Conservation (phyloP, 2,113 vertebrate genomes). For the Baryphthengus martii region DNA sequence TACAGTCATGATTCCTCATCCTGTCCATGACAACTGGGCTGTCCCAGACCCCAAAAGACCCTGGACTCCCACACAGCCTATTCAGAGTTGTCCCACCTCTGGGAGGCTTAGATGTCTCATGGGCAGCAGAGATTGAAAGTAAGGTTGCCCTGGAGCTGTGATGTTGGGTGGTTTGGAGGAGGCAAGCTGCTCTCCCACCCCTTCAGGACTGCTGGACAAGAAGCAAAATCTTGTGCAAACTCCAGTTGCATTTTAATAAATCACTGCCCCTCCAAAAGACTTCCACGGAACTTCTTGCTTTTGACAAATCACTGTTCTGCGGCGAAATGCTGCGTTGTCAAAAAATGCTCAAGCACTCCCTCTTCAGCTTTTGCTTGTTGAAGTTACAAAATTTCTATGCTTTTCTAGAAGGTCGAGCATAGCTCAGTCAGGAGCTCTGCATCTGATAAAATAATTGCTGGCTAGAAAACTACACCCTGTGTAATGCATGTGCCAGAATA, state of each 20-base stretch:
- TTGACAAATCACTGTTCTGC: not conserved
- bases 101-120: not conserved
- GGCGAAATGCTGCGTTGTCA: not conserved
- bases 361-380: not conserved
- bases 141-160: not conserved
- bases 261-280: not conserved
- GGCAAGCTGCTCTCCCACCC: not conserved
- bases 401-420: not conserved
- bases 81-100: not conserved
- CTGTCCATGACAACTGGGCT: not conserved
- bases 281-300: not conserved
- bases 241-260: not conserved
- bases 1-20: not conserved
- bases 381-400: not conserved
- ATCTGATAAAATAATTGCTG: not conserved
- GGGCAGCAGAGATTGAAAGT: not conserved
- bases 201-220: no score
- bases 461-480: not conserved
- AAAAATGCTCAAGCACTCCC: not conserved
- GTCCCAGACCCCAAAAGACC: not conserved
- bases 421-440: not conserved
- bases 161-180: not conserved
- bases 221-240: not conserved
- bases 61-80: not conserved
- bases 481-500: not conserved